Base-by-base conservation (phyloP, 2,113 vertebrate species). In the Sarotherodon lohbergeri region DNA sequence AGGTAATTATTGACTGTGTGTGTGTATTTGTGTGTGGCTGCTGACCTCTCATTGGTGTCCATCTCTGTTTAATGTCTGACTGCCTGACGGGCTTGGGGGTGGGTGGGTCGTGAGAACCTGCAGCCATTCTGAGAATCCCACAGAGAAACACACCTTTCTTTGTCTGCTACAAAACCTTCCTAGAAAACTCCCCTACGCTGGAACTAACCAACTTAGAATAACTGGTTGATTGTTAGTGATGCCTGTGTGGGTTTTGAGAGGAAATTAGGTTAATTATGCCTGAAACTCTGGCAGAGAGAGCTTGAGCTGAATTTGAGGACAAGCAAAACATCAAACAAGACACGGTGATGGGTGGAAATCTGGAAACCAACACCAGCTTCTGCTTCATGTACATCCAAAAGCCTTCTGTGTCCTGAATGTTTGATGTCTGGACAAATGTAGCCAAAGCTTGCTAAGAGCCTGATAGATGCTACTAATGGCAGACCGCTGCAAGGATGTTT, bases 261-360 rank as follows among this genome's bases (percentile, higher is more conserved):
- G 89, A 93, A 95, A 94, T 93, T 29, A 84, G 90, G 93, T 92
- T 89, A 91, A 94, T 95, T 91, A 87, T 2, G 41, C 80, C 85
- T 57, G 83, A 80, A 81, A 85, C n/a, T 82, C 89, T 91, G 90
- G 88, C 82, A 50, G n/a, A 14, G 43, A 66, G 56, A 56, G 57
- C 50, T 39, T 12, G 19, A 81, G 84, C 89, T 80, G 48, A 83
- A 84, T 79, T 54, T 52, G 63, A 86, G 76, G 82, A 86, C 87
- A 86, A 88, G 84, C 52, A 63, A 56, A 89, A 84, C 89, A 89
- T 91, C 87, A 92, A 91, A 94, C 82, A 73, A 78, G 81, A 86
- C 27, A 14, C 3, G 41, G 78, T 34, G 82, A 87, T 86, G 83
- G 89, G 83, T 85, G 90, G 86, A 86, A 91, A 89, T 84, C 86